Base-by-base conservation (phyloP, 1,140 invertebrate species). In the Drosophila miranda region DNA sequence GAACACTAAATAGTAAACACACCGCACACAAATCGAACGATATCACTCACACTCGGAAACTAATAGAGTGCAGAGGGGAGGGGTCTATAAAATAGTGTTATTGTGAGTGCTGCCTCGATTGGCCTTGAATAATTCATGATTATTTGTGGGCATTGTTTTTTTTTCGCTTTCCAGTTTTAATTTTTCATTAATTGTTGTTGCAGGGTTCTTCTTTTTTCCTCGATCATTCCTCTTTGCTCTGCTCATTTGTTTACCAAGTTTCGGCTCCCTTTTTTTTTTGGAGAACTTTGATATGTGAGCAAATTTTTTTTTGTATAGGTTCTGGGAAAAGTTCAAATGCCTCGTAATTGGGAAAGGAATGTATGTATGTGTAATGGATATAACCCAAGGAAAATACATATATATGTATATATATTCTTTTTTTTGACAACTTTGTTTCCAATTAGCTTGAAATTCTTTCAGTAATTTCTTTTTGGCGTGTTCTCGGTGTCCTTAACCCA, bases 91-190 rank as follows among this genome's bases (percentile, higher is more conserved):
- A 75, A 79, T 71, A 86, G 74, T 76, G 56, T 49, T 73, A 57
- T 57, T 78, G 51, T 63, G 41, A 42, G 41, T 45, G 53, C 51
- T 34, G 56, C 45, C 59, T 56, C 45, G 70, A 69, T 87, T 78
- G 82, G 62, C 81, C 81, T 86, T 86, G 81, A 86, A 86, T 87
- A 86, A 87, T 86, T 87, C 81, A 86, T 86, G 82, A 87, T 86
- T 82, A 86, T 77, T 68, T 73, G 59, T 68, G 61, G 50, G 57
- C 68, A 42, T 55, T 48, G 41, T 54, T 56, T 26, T 26, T 55
- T 13, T 61, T 74, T 64, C 41, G 54, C 57, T 81, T 66, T 74
- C 26, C 58, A 62, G 50, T 52, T 78, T 78, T 68, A 75, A 80
- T 68, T 83, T 84, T 83, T 83, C 66, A 64, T 72, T 75, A 84